These are phyloP conservation scores for Brachyistius frenatus DNA, from an alignment of 2,113 vertebrate species.

Conservation along the genomic window DNA sequence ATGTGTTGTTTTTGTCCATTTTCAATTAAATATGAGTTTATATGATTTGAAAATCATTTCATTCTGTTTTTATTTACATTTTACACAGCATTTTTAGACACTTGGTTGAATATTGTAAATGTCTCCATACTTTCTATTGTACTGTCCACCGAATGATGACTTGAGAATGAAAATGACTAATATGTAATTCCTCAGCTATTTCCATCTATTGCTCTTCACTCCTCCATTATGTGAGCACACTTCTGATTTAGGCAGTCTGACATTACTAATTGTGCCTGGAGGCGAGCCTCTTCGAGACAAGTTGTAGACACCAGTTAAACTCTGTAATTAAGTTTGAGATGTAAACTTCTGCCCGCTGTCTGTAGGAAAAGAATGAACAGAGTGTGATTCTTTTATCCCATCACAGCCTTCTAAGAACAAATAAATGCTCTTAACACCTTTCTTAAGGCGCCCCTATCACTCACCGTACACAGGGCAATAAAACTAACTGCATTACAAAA, in stretches of 20 bases:
- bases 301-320: conserved; percentile 35
- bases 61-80: no score
- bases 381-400: conserved; percentile 51
- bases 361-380: conserved; percentile 39
- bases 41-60: no score
- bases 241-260: conserved; percentile 1
- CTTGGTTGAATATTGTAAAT: no score
- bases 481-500: conserved; percentile 65
- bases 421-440: conserved; percentile 66
- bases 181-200: neutral
- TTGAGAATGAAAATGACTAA: neutral
- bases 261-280: conserved; percentile 4
- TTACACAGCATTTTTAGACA: no score
- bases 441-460: conserved; percentile 62
- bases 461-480: conserved; percentile 56
- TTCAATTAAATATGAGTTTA: no score
- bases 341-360: conserved; percentile 51
- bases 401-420: conserved; percentile 57
- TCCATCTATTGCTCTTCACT: neutral
- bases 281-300: conserved; percentile 12
- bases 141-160: neutral
- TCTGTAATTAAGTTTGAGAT: conserved; percentile 62
- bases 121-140: neutral
- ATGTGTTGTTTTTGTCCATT: no score
- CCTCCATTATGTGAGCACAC: conserved; percentile 3